Percentiles rank a stretch among this genome's conserved stretches.
These are phyloP conservation scores for Cyanoliseus patagonus DNA, from an alignment of 2,113 vertebrate species.

Conservation along the genomic window DNA sequence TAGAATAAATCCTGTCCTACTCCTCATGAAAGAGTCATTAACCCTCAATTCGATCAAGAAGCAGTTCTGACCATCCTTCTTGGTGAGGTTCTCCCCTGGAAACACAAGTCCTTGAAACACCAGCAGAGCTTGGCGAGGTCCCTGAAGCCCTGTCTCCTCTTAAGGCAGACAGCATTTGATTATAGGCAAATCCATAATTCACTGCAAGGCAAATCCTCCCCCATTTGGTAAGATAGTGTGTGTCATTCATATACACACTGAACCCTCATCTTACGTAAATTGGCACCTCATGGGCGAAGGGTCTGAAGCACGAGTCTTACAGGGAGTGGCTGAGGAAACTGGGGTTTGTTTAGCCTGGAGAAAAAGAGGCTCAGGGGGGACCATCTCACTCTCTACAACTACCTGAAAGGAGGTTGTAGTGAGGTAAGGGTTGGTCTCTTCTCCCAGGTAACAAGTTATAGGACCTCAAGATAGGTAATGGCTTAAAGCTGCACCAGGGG, in stretches of 20 bases:
- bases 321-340: background rate
- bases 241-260: background rate
- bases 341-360: background rate
- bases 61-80: background rate
- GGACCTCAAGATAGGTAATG: background rate
- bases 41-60: background rate
- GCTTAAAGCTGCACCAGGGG: fast-evolving
- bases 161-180: background rate
- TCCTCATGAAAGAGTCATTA: background rate
- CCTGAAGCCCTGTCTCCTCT: background rate
- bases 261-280: background rate
- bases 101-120: background rate
- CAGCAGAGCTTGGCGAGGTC: background rate
- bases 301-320: fast-evolving
- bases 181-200: background rate
- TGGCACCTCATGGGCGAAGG: background rate
- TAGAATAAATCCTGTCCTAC: background rate
- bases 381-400: background rate
- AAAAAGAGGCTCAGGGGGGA: background rate
- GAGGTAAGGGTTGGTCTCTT: background rate
- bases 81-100: background rate
- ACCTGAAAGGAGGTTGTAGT: background rate
- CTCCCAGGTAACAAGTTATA: background rate
- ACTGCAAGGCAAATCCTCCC: background rate
- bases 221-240: background rate